Base-by-base conservation (phyloP, 2,797 vertebrate genomes). In the Vipera ursinii region DNA sequence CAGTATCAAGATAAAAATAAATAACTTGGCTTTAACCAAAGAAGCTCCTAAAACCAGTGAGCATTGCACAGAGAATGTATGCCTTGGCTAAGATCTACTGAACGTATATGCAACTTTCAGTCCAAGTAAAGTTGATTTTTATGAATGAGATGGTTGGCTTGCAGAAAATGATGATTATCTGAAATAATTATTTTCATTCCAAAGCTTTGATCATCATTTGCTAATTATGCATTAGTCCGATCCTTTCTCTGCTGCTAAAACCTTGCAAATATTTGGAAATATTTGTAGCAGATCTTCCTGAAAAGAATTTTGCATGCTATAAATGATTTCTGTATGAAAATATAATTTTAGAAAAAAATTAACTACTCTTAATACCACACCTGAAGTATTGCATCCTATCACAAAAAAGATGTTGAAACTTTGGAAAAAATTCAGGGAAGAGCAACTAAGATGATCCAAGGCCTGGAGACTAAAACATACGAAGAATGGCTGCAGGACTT, bases 1-100 rank as follows among this genome's bases (percentile, higher is more conserved):
- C 7, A 82, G 65, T 94, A 61, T 65, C 88, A 20, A 93, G 59
- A 93, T 85, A 89, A 91, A 93, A 92, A 85, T 82, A 91, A 92
- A 91, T 17, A 0, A 44, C 91, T 94, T 94, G 88, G 61, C 91
- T 91, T 89, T 91, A 92, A 92, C n/a, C 28, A 87, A 3, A 38
- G 32, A 63, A 95, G 86, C 8, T 61, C 32, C 92, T 92, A 90
- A 3, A 0, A 15, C 38, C 92, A 53, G 20, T 89, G 5, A 87
- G 95, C 92, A 38, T 3, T 51, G 48, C 20, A 89, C 90, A 86
- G 7, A 89, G 89, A 88, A 1, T 65, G 69, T 87, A 4, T 78
- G 56, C 38, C 91, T 86, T n/a, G 89, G 89, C 32, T 86, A 87
- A 4, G 92, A 28, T 88, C 5, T 24, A 5, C 65, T 93, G 69